Conservation (phyloP, 92 coral and sea anemone genomes). For the Zoanthus sansibaricus region DNA sequence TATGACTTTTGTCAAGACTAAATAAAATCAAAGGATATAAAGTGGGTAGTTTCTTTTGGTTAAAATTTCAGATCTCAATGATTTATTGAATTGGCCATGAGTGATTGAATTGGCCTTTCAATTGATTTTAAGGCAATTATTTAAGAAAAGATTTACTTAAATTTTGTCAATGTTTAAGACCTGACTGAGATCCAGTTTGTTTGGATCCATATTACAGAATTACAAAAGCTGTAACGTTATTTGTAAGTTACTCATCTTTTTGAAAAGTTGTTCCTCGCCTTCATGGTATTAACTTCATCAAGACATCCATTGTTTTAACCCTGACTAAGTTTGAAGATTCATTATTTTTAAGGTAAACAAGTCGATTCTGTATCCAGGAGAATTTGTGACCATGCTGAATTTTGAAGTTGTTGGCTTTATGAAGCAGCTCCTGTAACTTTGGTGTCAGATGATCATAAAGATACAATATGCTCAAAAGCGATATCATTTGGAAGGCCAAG, state of each 20-base stretch:
- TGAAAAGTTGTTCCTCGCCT: background rate
- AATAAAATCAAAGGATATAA: too few relatives aligned
- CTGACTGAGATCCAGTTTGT: background rate
- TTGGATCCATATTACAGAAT: background rate
- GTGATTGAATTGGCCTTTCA: background rate
- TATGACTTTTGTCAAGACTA: too few relatives aligned
- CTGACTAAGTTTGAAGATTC: constrained; percentile 17
- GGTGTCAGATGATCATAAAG: constrained; percentile 49
- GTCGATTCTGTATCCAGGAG: constrained; percentile 53
- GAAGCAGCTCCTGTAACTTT: constrained; percentile 34
- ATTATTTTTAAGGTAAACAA: constrained; percentile 22
- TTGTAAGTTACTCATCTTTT: background rate
- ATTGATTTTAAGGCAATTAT: background rate
- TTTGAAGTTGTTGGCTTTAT: constrained; percentile 44
- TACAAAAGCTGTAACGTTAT: background rate
- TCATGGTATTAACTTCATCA: constrained; percentile 6
- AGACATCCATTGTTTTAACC: constrained; percentile 10
- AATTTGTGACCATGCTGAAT: constrained; percentile 20
- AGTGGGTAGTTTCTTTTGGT: background rate
- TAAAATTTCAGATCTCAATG: background rate
- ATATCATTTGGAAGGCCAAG: constrained; percentile 41
- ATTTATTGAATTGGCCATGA: background rate
- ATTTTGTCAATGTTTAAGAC: too few relatives aligned
- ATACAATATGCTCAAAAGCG: constrained; percentile 38
- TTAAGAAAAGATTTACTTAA: too few relatives aligned